A percentile compares a stretch with the other conserved stretches of the same genome.
These are phyloP conservation scores for Leptinotarsa tumamoca DNA, from an alignment of 2,888 invertebrate species.

Conservation along the genomic window DNA sequence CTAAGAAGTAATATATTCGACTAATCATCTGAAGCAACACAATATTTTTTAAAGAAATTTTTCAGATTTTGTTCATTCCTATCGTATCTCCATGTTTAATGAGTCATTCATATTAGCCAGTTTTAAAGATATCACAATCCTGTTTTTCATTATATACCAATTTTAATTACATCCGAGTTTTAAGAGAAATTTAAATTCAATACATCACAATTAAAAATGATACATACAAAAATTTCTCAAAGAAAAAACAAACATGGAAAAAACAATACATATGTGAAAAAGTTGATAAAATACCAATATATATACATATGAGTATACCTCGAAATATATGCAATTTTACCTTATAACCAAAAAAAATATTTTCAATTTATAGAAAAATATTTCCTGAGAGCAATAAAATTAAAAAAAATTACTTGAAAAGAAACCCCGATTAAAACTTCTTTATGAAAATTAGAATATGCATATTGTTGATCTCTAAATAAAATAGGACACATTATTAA, in stretches of 20 bases:
- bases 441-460: slow-evolving; percentile 18
- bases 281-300: slow-evolving; percentile 4
- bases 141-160: not conserved
- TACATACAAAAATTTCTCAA: not conserved
- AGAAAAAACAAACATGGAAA: not conserved
- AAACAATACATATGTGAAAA: not conserved
- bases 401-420: slow-evolving; percentile 3
- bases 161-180: not conserved
- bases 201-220: not conserved
- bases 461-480: slow-evolving; percentile 12
- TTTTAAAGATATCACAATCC: too few relatives aligned
- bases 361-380: slow-evolving; percentile 13
- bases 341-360: slow-evolving; percentile 9
- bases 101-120: too few relatives aligned
- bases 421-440: slow-evolving; percentile 14
- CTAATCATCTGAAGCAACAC: too few relatives aligned
- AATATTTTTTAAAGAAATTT: too few relatives aligned
- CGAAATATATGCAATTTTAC: not conserved
- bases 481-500: slow-evolving; percentile 28
- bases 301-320: not conserved
- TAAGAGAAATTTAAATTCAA: not conserved
- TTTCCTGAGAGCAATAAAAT: not conserved
- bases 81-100: too few relatives aligned
- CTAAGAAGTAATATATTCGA: not conserved
- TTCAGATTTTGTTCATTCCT: too few relatives aligned